A percentile compares a stretch with the other conserved stretches of the same genome.
Conservation (phyloP, 1,140 invertebrate species). For the Drosophila teissieri region DNA sequence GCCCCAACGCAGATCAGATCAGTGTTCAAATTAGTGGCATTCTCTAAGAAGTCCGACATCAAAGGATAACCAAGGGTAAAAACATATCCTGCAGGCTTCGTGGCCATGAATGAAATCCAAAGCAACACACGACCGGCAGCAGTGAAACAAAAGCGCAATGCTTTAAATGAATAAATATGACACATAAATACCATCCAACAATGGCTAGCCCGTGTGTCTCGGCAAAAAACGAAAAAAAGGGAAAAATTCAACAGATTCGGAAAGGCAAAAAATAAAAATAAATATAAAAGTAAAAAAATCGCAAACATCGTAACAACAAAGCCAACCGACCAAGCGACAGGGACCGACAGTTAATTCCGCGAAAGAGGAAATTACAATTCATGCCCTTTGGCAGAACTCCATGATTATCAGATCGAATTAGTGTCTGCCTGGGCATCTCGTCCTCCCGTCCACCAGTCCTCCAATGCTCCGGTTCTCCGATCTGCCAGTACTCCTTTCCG, state of each 20-base stretch:
- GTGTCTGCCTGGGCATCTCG: slow-evolving; percentile 67
- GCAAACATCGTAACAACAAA: slow-evolving; percentile 60
- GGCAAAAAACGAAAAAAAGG: slow-evolving; percentile 4
- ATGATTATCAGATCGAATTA: slow-evolving; percentile 85
- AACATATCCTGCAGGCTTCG: slow-evolving; percentile 28
- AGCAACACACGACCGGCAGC: slow-evolving; percentile 14
- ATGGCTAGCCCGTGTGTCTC: slow-evolving; percentile 30
- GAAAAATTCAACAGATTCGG: slow-evolving; percentile 10
- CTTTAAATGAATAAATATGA: slow-evolving; percentile 80
- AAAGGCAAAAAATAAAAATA: slow-evolving; percentile 5
- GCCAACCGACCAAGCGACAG: slow-evolving; percentile 53
- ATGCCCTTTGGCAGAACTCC: slow-evolving; percentile 83
- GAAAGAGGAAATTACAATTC: slow-evolving; percentile 85
- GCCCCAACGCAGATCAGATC: background rate
- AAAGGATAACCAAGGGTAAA: slow-evolving; percentile 30
- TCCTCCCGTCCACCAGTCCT: background rate
- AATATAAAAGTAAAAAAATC: slow-evolving; percentile 46
- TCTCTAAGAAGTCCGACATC: slow-evolving; percentile 15
- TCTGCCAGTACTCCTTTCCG: background rate
- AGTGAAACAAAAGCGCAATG: slow-evolving; percentile 66
- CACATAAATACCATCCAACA: slow-evolving; percentile 69
- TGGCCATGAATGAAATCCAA: slow-evolving; percentile 52
- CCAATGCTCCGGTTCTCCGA: too few species aligned
- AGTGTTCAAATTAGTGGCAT: slow-evolving; percentile 12
- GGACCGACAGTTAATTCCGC: slow-evolving; percentile 84